Conservation (phyloP, 2,888 invertebrate genomes). For the Endotricha flammealis region DNA sequence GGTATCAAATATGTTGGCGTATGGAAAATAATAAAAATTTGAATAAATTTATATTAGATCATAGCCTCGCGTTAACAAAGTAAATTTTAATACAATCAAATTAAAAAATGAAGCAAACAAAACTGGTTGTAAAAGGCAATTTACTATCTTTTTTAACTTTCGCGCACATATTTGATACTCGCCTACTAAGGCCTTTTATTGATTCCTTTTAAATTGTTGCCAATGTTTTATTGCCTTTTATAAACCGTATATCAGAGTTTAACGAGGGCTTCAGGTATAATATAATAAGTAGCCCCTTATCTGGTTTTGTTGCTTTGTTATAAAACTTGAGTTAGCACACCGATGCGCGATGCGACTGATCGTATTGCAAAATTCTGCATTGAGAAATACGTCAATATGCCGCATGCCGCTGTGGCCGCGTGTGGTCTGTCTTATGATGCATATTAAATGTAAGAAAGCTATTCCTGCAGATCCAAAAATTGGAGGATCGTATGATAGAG, state of each 20-base stretch:
- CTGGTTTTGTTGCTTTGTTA: conserved; percentile 61
- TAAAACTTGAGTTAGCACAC: too few relatives aligned
- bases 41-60: too few relatives aligned
- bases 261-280: conserved; percentile 60
- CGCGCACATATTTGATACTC: conserved; percentile 58
- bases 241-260: conserved; percentile 70
- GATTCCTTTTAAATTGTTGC: conserved; percentile 74
- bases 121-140: conserved; percentile 57
- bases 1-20: too few relatives aligned
- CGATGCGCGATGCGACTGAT: too few relatives aligned
- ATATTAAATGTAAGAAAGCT: too few relatives aligned
- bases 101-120: conserved; percentile 55
- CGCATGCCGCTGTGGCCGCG: too few relatives aligned
- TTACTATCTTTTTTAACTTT: conserved; percentile 61
- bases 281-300: conserved; percentile 68
- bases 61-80: conserved; percentile 32
- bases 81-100: conserved; percentile 43
- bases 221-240: conserved; percentile 73
- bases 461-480: too few relatives aligned
- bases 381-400: too few relatives aligned
- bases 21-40: too few relatives aligned
- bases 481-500: too few relatives aligned
- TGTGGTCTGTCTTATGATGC: too few relatives aligned
- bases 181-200: conserved; percentile 63
- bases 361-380: too few relatives aligned